A percentile compares a stretch with the other conserved stretches of the same genome.
phyloP scores from a whole-genome alignment of 2,797 vertebrate genomes.

The Emys orbicularis region DNA sequence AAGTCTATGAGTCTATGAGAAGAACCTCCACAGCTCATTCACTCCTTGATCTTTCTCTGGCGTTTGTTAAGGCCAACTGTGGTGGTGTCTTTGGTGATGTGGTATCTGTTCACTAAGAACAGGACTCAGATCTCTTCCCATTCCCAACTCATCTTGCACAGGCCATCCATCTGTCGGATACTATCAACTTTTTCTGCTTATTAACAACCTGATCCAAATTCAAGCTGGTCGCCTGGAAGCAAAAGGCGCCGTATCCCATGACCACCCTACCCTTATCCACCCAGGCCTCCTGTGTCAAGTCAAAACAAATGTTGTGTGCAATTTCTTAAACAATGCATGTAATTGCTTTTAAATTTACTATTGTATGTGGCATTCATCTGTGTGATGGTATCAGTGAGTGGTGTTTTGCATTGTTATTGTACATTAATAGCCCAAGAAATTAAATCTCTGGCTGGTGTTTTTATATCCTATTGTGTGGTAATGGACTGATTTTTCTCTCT shows the following conservation, averaged over 20 bases:
- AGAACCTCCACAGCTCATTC: not conserved
- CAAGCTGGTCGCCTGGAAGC: not conserved
- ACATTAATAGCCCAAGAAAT: slow-evolving; percentile 15
- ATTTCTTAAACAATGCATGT: slow-evolving; percentile 46
- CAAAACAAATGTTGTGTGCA: not conserved
- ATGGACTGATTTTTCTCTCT: slow-evolving; percentile 48
- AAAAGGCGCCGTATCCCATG: not conserved
- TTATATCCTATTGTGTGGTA: slow-evolving; percentile 36
- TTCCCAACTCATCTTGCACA: fast-evolving
- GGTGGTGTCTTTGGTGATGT: not conserved
- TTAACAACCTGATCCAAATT: not conserved
- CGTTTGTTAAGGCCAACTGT: not conserved
- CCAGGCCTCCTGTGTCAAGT: not conserved
- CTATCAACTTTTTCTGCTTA: not conserved
- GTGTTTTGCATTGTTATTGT: not conserved
- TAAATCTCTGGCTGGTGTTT: slow-evolving; percentile 53
- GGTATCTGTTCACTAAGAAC: not conserved
- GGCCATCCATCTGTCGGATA: fast-evolving
- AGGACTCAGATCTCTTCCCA: fast-evolving
- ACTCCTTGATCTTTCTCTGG: fast-evolving
- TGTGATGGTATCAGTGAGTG: slow-evolving; percentile 47
- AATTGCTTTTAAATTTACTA: slow-evolving; percentile 35
- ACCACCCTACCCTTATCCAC: not conserved
- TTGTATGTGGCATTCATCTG: slow-evolving; percentile 50
- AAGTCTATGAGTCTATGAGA: too few relatives aligned